These are phyloP conservation scores for Myripristis murdjan DNA, from an alignment of 2,797 vertebrate genomes.

Conservation along the genomic window DNA sequence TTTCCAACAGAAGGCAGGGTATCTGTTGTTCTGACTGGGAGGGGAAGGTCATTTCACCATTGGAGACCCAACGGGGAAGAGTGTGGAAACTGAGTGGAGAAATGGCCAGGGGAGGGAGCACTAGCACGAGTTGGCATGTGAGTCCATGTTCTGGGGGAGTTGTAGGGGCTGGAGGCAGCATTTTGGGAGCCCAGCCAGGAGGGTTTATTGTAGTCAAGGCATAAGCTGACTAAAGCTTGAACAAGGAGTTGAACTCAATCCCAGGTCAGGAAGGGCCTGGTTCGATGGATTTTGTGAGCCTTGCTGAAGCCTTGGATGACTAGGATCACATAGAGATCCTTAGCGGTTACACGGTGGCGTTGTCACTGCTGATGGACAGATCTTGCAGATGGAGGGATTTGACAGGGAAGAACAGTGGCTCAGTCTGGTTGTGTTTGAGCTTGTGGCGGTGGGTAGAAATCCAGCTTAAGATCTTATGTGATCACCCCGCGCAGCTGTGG, in stretches of 20 bases:
- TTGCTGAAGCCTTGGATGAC: conserved; percentile 1
- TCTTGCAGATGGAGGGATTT: neutral
- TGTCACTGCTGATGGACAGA: neutral
- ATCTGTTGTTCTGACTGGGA: conserved; percentile 16
- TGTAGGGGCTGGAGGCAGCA: conserved; percentile 6
- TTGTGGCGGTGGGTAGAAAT: neutral
- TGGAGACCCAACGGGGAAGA: conserved; percentile 36
- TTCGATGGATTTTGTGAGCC: neutral
- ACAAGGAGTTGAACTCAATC: conserved; percentile 27
- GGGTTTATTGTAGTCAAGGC: conserved; percentile 15
- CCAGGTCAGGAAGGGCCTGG: neutral
- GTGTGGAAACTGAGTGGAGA: conserved; percentile 13
- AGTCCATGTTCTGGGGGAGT: conserved; percentile 11
- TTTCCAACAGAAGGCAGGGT: conserved; percentile 18
- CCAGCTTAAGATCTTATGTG: conserved; percentile 7
- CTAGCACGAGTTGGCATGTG: neutral
- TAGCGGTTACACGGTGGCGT: neutral
- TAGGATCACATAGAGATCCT: neutral
- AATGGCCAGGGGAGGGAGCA: neutral
- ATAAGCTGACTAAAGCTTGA: conserved; percentile 46
- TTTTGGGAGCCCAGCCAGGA: conserved; percentile 16
- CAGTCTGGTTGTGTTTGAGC: neutral
- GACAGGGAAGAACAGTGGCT: no score
- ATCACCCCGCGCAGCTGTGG: neutral
- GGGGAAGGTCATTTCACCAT: conserved; percentile 59